Conservation (phyloP, 2,888 invertebrate species). For the Caenorhabditis zanzibari region DNA sequence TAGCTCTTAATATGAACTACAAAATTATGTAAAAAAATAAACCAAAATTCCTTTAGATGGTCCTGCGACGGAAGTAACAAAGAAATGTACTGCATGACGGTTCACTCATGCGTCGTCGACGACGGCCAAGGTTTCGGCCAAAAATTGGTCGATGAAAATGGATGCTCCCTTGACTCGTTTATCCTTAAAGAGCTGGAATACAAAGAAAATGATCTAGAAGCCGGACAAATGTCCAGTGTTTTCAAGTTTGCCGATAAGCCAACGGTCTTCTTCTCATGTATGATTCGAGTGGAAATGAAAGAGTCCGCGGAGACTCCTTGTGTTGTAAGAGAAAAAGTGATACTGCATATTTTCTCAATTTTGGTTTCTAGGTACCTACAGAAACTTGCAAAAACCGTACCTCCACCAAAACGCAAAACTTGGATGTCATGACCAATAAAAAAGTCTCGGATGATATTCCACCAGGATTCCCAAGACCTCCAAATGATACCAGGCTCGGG, state of each 20-base stretch:
- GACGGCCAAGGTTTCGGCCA: slow-evolving; percentile 81
- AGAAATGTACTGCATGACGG: slow-evolving; percentile 79
- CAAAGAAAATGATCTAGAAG: slow-evolving; percentile 66
- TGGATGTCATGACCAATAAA: slow-evolving; percentile 52
- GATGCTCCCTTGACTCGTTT: slow-evolving; percentile 78
- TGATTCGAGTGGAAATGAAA: slow-evolving; percentile 77
- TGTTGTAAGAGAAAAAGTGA: slow-evolving; percentile 54
- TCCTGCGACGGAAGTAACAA: slow-evolving; percentile 63
- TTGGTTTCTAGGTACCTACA: slow-evolving; percentile 50
- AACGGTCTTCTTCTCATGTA: slow-evolving; percentile 80
- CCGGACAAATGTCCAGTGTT: slow-evolving; percentile 74
- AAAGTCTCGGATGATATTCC: slow-evolving; percentile 60
- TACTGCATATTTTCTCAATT: neutral
- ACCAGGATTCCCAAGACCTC: slow-evolving; percentile 58
- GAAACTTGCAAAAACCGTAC: slow-evolving; percentile 52
- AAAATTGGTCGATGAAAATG: slow-evolving; percentile 78
- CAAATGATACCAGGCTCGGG: slow-evolving; percentile 41
- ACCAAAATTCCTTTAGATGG: slow-evolving; percentile 69
- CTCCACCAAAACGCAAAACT: neutral
- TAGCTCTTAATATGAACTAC: too few species aligned
- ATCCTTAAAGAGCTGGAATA: slow-evolving; percentile 77
- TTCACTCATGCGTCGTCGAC: slow-evolving; percentile 80
- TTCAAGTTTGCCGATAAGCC: slow-evolving; percentile 82
- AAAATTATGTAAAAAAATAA: too few species aligned
- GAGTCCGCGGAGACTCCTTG: slow-evolving; percentile 56